These are phyloP conservation scores for Icerya purchasi DNA, from an alignment of 2,888 invertebrate genomes.

Conservation along the genomic window DNA sequence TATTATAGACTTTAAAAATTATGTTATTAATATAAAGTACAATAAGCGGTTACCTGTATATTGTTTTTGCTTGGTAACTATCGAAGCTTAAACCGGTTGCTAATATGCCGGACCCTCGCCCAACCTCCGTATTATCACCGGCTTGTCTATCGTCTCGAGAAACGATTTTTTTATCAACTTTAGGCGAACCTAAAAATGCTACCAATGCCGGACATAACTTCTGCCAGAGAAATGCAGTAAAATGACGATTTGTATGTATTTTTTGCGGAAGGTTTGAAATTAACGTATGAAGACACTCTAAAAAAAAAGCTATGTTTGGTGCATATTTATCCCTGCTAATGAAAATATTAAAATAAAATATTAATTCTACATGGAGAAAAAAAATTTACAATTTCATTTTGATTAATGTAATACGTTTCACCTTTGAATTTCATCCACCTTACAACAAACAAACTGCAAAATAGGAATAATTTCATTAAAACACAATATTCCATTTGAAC, in stretches of 20 bases:
- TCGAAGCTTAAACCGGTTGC: constrained; percentile 55
- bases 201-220: constrained; percentile 77
- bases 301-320: constrained; percentile 37
- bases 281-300: constrained; percentile 68
- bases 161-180: constrained; percentile 56
- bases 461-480: constrained; percentile 80
- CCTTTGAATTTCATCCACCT: constrained; percentile 60
- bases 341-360: no score
- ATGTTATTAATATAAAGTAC: constrained; percentile 2
- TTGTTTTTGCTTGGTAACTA: constrained; percentile 67
- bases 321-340: constrained; percentile 26
- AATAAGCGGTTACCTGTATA: constrained; percentile 44
- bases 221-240: constrained; percentile 77
- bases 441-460: constrained; percentile 68
- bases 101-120: constrained; percentile 44
- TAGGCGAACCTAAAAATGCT: constrained; percentile 67
- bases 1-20: no score
- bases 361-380: no score
- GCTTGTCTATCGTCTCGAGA: constrained; percentile 25
- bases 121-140: constrained; percentile 29
- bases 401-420: constrained; percentile 29
- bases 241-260: constrained; percentile 63
- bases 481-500: constrained; percentile 34
- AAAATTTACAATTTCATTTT: no score
- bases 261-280: constrained; percentile 63